Base-by-base conservation (phyloP, 2,797 vertebrate genomes). In the Leucoraja ocellata region DNA sequence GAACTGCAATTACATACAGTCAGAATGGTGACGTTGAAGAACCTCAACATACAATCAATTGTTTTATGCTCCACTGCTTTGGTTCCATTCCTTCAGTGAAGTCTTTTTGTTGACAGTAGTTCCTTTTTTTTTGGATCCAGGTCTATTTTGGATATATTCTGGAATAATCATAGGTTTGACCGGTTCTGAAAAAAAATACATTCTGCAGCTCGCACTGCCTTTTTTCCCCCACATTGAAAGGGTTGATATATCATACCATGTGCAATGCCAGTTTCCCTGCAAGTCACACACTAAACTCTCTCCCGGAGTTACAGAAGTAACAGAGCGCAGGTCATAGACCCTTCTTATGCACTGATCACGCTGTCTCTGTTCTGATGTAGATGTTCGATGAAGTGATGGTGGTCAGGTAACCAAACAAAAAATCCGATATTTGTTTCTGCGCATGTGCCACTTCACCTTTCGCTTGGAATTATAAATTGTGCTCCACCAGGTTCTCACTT, bases 1-100 rank as follows among this genome's bases (percentile, higher is more conserved):
- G 95, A 96, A 95, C 96, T 94, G 95, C 96, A 97, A 95, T 95
- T 95, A 95, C 94, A 95, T 95, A 96, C 94, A 94, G 96, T 95
- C 95, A 95, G 94, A 96, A 96, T 94, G 95, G 95, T 96, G 92
- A 18, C 39, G 10, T 94, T 94, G 93, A 94, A 94, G 95, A 95
- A 94, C 95, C 96, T 95, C 96, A 94, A 94, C 94, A 94, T 93
- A 95, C 96, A 96, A 95, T 96, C 96, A 54, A 54, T 54, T 54
- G 46, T 54, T 54, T 54, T 54, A 54, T 54, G 46, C 46, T 54
- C 91, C 93, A 94, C 23, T 61, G 93, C 93, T 93, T 39, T 94
- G 94, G 76, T 0, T 96, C 94, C 39, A 58, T 76, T 88, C n/a
- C n/a, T 88, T 54, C 90, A 58, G 39, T 54, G 90, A 92, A 92